Evolutionary conservation across 2,888 invertebrate species (phyloP).

Genomic region (Pheosia tremula): DNA sequence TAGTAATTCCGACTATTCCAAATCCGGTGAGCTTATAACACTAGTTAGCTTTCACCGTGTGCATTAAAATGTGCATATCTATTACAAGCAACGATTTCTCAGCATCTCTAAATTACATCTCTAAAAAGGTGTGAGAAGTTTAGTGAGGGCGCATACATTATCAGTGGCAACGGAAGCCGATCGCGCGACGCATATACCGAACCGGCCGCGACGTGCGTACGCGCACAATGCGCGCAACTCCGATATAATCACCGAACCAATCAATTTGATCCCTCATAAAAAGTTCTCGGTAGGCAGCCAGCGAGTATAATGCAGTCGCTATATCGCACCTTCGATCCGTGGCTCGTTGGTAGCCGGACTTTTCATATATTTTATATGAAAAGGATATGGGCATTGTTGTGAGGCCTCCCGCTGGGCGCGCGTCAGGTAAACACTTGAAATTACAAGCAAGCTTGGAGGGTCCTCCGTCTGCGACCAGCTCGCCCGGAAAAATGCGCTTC

Average conservation of each 20-base stretch:
- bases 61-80: constrained; percentile 66
- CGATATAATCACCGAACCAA: constrained; percentile 82
- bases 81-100: constrained; percentile 50
- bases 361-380: constrained; percentile 84
- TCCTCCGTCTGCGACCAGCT: constrained; percentile 41
- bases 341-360: constrained; percentile 74
- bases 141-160: constrained; percentile 51
- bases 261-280: constrained; percentile 84
- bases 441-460: constrained; percentile 76
- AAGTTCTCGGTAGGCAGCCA: constrained; percentile 78
- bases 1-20: constrained; percentile 24
- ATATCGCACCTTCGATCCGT: constrained; percentile 78
- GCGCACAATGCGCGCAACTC: constrained; percentile 67
- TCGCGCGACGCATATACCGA: constrained; percentile 17
- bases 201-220: constrained; percentile 40
- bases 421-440: constrained; percentile 81
- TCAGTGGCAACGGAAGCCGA: constrained; percentile 56
- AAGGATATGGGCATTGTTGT: constrained; percentile 83
- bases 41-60: constrained; percentile 38
- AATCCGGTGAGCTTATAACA: constrained; percentile 30
- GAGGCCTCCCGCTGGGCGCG: constrained; percentile 73
- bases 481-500: constrained; percentile 76
- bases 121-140: constrained; percentile 71
- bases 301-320: constrained; percentile 69
- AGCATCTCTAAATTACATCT: constrained; percentile 64